Evolutionary conservation across 1,140 invertebrate species (phyloP).

Genomic region (Coboldia fuscipes): DNA sequence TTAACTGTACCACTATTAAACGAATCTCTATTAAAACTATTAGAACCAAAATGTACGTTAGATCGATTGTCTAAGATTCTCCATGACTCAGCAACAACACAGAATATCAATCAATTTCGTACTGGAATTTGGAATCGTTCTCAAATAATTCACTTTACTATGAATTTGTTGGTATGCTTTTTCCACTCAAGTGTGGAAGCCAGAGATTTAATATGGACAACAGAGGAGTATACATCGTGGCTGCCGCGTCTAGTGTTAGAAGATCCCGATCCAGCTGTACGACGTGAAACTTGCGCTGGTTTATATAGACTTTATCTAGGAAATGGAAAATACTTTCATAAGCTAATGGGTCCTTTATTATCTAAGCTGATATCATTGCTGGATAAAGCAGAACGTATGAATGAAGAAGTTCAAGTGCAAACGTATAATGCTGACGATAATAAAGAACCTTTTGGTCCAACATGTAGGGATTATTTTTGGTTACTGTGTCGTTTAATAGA

Average conservation of each 20-base stretch:
- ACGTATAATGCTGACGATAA: constrained; percentile 48
- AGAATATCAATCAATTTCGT: constrained; percentile 58
- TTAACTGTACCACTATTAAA: constrained; percentile 37
- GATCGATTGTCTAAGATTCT: constrained; percentile 66
- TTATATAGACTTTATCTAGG: constrained; percentile 70
- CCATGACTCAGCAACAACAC: constrained; percentile 56
- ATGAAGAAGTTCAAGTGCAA: constrained; percentile 33
- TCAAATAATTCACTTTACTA: constrained; percentile 61
- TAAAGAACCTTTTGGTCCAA: constrained; percentile 80
- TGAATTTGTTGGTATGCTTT: constrained; percentile 65
- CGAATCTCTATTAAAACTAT: constrained; percentile 53
- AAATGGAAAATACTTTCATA: constrained; percentile 33
- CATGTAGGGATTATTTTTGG: constrained; percentile 88
- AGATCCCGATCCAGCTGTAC: constrained; percentile 64
- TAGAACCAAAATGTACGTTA: constrained; percentile 63
- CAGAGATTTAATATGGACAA: constrained; percentile 37
- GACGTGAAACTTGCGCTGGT: constrained; percentile 72
- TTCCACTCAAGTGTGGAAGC: constrained; percentile 51
- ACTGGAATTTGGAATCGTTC: constrained; percentile 73
- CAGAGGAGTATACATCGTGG: constrained; percentile 43
- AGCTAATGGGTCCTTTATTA: constrained; percentile 50
- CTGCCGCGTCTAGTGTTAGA: constrained; percentile 55
- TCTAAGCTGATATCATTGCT: constrained; percentile 59
- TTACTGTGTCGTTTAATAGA: constrained; percentile 71
- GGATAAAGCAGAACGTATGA: constrained; percentile 63